These are phyloP conservation scores for Epizoanthus illoricatus DNA, from an alignment of 92 coral and sea anemone species.

Conservation along the genomic window DNA sequence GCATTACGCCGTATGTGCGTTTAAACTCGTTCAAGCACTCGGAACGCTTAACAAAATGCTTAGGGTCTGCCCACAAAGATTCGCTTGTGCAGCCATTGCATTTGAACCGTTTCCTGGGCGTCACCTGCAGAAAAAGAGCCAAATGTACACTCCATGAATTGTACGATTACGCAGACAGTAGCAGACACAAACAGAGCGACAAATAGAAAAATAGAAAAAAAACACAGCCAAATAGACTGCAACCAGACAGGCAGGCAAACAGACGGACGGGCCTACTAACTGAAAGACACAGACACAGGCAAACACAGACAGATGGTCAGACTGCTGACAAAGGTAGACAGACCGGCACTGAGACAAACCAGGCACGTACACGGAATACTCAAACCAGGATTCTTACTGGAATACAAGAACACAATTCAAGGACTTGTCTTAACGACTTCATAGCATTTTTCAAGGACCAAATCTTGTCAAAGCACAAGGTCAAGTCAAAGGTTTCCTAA, in stretches of 20 bases:
- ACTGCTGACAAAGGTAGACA: no score
- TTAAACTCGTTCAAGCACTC: slow-evolving; percentile 90
- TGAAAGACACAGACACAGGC: no score
- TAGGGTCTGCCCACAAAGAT: slow-evolving; percentile 88
- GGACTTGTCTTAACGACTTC: no score
- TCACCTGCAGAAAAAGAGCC: slow-evolving; percentile 59
- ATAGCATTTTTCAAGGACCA: no score
- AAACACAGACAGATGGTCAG: no score
- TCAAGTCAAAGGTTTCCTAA: no score
- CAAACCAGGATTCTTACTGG: neutral
- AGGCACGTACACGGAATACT: no score
- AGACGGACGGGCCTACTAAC: no score
- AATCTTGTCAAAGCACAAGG: no score
- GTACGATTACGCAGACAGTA: neutral
- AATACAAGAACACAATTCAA: neutral
- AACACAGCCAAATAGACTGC: neutral
- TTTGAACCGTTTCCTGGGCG: slow-evolving; percentile 91
- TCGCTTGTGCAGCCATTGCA: slow-evolving; percentile 87
- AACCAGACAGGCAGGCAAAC: no score
- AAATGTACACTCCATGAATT: no score
- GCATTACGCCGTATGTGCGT: slow-evolving; percentile 82
- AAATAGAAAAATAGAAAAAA: neutral
- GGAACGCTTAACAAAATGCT: slow-evolving; percentile 90
- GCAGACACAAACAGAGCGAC: neutral
- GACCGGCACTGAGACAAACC: no score